Evolutionary conservation across 1,140 invertebrate genomes (phyloP), one percentile per base, ranked within the genome.

Genomic region (Andricus grossulariae): DNA sequence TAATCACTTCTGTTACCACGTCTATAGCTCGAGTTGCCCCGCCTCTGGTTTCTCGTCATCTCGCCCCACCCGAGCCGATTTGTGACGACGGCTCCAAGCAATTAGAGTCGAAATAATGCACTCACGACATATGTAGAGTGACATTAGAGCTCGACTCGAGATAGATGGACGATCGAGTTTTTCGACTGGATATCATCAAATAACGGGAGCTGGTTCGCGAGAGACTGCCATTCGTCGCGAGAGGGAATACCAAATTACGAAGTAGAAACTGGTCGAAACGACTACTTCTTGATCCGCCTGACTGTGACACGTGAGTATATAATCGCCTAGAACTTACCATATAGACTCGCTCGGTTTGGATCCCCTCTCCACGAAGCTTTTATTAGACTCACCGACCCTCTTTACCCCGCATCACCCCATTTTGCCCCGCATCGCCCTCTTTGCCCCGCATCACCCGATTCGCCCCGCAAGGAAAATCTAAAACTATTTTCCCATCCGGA

Each of bases 301-400:
- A 66, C 60, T 66, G 60, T 66, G 60, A 66, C 60, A 66, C 60
- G 60, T 66, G 60, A 66, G 60, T 66, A 66, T 21, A 25, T 66
- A 16, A 66, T 66, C 60, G 60, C 25, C 60, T 66, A 32, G 60
- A 66, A 66, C 25, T 66, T 66, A 25, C 21, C 25, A 39, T 25
- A 8, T 15, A 32, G 21, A 32, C 39, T 39, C n/a, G 6, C 39
- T 11, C 10, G 10, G 39, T 45, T 11, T 45, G 10, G 39, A 11
- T 11, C 39, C 39, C 39, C 39, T 11, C 39, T 45, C 39, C 10
- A 8, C 39, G 8, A 45, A 11, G 39, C 39, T 45, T 45, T 45
- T 45, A 45, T 45, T 45, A 45, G 39, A 45, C 7, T 45, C 39
- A 45, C 2, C 10, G 3, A n/a, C 25, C 8, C 10, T 1, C 7